Evolutionary conservation across 2,797 vertebrate genomes (phyloP), one percentile per base, ranked within the genome.

Genomic region (Pseudomugil tenellus): DNA sequence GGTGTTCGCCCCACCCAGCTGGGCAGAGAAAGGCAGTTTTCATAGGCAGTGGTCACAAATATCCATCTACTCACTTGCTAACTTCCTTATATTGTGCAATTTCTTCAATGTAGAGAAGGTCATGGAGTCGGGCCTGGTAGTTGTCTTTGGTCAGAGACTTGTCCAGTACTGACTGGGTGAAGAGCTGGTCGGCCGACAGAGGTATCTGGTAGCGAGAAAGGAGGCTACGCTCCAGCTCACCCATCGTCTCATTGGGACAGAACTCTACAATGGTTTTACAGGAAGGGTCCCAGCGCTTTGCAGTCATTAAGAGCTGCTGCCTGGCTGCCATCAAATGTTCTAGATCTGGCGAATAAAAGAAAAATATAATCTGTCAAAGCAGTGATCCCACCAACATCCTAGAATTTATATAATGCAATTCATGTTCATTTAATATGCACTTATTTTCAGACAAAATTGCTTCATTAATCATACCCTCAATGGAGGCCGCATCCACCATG

Each of bases 81-180:
- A 99, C 97, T 98, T 99, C 98, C 90, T 99, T 99, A 81, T 98
- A 99, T 86, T 99, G 98, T 66, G 97, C 98, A 86, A 99, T 98
- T 91, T 99, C 98, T 87, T 99, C 98, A 35, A 99, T 99, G 79
- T 99, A 99, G 72, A 99, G 97, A 89, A 99, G 95, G 90, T 99
- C 98, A 1, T 99, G 98, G 66, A 99, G 92, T 59, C 98, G 95
- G 61, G 97, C 94, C 94, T 98, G 97, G 87, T 99, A 99, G 92
- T 99, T 99, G 78, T 94, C 94, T 93, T 95, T 96, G 89, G 96
- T 99, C 89, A 99, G 89, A 72, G 95, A 95, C 91, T 98, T 98
- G 93, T 99, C 98, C 93, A 99, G 93, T 71, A 99, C 98, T 8
- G 97, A 99, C 92, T 99, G 97, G 58, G 98, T 99, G 91, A 99